phyloP scores from a whole-genome alignment of 23 tunicate species.

The Pegea sp. region DNA sequence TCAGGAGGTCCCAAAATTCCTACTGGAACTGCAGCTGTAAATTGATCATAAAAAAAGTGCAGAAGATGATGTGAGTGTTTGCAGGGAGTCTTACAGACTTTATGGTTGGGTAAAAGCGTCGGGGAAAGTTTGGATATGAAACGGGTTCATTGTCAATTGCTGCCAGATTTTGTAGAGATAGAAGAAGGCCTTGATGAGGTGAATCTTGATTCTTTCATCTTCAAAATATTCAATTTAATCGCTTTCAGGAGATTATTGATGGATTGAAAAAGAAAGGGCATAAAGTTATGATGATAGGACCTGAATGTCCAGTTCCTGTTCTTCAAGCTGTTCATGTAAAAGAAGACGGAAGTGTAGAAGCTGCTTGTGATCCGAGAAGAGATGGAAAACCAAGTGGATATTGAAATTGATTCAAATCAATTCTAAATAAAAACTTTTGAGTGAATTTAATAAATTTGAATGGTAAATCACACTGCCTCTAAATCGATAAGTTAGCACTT shows the following conservation, averaged over 20 bases:
- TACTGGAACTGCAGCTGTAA: slow-evolving; percentile 73
- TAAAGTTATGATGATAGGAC: slow-evolving; percentile 5
- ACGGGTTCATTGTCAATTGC: slow-evolving; percentile 73
- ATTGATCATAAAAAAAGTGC: too few species aligned
- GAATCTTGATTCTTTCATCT: too few species aligned
- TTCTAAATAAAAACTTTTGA: too few species aligned
- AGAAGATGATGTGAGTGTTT: background rate
- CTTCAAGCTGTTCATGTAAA: slow-evolving; percentile 61
- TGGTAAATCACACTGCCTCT: too few species aligned
- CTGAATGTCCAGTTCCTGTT: slow-evolving; percentile 28
- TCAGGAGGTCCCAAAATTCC: slow-evolving; percentile 93
- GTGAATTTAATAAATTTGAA: too few species aligned
- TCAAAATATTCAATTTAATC: too few species aligned
- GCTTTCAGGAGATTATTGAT: slow-evolving; percentile 29
- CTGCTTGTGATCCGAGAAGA: slow-evolving; percentile 72
- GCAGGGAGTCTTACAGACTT: slow-evolving; percentile 44
- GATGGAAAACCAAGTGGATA: slow-evolving; percentile 80
- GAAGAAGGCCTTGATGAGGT: slow-evolving; percentile 73
- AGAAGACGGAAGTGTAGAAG: slow-evolving; percentile 27
- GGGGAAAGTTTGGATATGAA: slow-evolving; percentile 43
- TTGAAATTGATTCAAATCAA: too few species aligned
- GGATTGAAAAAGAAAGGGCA: slow-evolving; percentile 42
- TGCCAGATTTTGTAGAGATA: slow-evolving; percentile 26
- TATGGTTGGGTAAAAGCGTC: slow-evolving; percentile 43
- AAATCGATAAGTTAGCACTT: too few species aligned